These are phyloP conservation scores for Zonitis immaculata DNA, from an alignment of 2,888 invertebrate genomes.

Conservation along the genomic window DNA sequence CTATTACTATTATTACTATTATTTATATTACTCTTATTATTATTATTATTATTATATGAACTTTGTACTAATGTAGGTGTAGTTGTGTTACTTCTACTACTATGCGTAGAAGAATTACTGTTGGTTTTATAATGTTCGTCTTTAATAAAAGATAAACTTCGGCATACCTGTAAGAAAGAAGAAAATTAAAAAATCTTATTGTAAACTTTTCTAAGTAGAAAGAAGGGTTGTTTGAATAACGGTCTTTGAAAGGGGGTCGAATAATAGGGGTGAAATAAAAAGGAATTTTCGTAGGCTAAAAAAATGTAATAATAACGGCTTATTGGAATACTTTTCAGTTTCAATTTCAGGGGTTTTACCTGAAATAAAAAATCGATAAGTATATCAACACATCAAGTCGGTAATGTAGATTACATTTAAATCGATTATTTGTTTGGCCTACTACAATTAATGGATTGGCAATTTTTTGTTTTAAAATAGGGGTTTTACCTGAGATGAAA, in stretches of 20 bases:
- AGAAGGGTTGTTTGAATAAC: neutral
- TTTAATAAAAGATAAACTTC: slow-evolving; percentile 43
- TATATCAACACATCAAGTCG: too few relatives aligned
- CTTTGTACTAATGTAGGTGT: slow-evolving; percentile 16
- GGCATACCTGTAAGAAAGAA: slow-evolving; percentile 37
- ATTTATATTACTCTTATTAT: slow-evolving; percentile 5
- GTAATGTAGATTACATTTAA: too few relatives aligned
- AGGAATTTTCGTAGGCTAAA: neutral
- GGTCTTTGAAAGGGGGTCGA: neutral
- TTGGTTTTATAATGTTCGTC: slow-evolving; percentile 22
- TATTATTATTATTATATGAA: slow-evolving; percentile 2
- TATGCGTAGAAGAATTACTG: slow-evolving; percentile 1
- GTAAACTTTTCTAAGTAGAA: too few relatives aligned
- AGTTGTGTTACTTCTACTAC: slow-evolving; percentile 13
- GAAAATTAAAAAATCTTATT: neutral
- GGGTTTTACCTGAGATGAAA: slow-evolving; percentile 41
- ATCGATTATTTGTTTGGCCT: too few relatives aligned
- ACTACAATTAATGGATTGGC: too few relatives aligned
- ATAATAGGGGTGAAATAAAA: neutral
- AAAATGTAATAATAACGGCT: too few relatives aligned
- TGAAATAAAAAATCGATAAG: too few relatives aligned
- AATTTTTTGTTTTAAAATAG: neutral
- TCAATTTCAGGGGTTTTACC: too few relatives aligned
- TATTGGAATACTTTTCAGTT: too few relatives aligned
- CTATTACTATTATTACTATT: slow-evolving; percentile 1